Evolutionary conservation across 2,113 vertebrate species (phyloP).

Genomic region (Eulemur rufifrons): DNA sequence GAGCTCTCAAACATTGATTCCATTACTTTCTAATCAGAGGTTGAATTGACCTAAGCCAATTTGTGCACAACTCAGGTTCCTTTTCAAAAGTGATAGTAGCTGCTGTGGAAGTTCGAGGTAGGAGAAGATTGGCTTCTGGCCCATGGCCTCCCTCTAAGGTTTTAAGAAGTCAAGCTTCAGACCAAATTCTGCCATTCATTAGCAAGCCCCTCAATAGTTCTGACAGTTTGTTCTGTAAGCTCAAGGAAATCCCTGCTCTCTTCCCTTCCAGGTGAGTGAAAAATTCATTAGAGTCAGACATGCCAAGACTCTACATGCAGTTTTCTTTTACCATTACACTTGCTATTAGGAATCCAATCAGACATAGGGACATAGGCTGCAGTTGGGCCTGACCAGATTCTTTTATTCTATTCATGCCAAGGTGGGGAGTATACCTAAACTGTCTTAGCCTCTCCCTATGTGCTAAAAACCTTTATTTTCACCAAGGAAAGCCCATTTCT

Average conservation of each 20-base stretch:
- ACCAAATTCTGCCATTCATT: neutral
- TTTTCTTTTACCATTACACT: neutral
- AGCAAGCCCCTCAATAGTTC: neutral
- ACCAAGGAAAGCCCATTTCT: neutral
- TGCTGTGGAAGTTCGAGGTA: neutral
- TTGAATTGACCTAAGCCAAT: neutral
- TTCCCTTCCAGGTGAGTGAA: neutral
- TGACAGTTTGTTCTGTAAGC: neutral
- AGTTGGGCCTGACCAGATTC: neutral
- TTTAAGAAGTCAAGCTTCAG: conserved; percentile 1
- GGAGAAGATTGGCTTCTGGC: neutral
- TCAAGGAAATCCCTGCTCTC: neutral
- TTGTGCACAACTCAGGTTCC: neutral
- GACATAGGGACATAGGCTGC: neutral
- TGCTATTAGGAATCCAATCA: neutral
- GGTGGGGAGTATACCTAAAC: neutral
- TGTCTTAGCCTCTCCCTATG: neutral
- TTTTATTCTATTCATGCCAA: neutral
- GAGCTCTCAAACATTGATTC: neutral
- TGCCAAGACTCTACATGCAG: neutral
- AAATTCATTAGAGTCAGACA: neutral
- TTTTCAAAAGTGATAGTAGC: neutral
- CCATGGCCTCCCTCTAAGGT: neutral
- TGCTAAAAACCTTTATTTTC: neutral
- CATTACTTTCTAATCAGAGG: neutral